Base-by-base conservation (phyloP, 2,888 invertebrate genomes). In the Pseudococcus jackbeardsleyi region DNA sequence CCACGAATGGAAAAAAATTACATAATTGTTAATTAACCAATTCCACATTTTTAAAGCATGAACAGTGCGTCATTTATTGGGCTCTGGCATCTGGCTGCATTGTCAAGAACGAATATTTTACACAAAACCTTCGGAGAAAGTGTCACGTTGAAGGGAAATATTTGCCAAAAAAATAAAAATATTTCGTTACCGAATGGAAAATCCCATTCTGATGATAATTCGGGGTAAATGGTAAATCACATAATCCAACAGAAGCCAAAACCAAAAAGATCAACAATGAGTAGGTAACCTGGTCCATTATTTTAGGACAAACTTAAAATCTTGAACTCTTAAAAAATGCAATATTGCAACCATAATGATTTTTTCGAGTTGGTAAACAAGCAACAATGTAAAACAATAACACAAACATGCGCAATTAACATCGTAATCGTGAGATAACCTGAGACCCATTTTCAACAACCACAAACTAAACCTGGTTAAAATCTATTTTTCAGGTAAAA, bases 11-110 rank as follows among this genome's bases (percentile, higher is more conserved):
- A 72, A 72, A 72, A 68, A 72, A 72, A 72, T 72, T 72, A 33
- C 72, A 72, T 72, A 72, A 72, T 33, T 72, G 17, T 26, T 72
- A 72, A 33, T 72, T 72, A 72, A 72, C 72, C 72, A 72, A 68
- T 68, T 72, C 72, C 15, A 72, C 72, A 72, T 72, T 72, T 72
- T 72, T 72, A 17, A 15, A 33, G 15, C 72, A 72, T 72, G 33
- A 72, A 33, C 33, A 15, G 22, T 33, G 17, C 72, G 72, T 72
- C 33, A 15, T 72, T 72, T 72, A 22, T 64, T 22, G 64, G 22
- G 9, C 64, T 54, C 48, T 64, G 59, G 9, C 4, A 17, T 12
- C 46, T 46, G 22, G 68, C 33, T 68, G 33, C 26, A 17, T 72
- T 72, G 72, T 17, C 17, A 17, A 72, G 0, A 4, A 33, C 26